Evolutionary conservation across 2,113 vertebrate genomes (phyloP).

Genomic region (Tenrec ecaudatus): DNA sequence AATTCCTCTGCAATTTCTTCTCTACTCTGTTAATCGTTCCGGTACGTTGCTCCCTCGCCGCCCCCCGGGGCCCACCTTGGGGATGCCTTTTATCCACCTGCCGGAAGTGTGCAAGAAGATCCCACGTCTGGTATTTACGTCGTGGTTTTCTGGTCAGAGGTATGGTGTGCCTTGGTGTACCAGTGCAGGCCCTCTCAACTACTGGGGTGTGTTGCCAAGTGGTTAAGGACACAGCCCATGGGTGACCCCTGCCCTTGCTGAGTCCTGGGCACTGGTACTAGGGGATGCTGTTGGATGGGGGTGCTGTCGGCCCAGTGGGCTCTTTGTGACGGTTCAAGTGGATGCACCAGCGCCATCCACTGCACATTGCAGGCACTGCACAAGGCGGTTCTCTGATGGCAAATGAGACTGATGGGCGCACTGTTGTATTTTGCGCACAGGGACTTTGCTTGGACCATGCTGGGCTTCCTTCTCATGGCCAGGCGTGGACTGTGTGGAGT

Average conservation of each 20-base stretch:
- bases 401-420: neutral
- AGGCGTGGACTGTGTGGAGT: neutral
- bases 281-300: neutral
- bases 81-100: neutral
- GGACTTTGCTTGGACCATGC: neutral
- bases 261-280: neutral
- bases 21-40: slow-evolving; percentile 94
- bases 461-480: neutral
- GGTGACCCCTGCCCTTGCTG: neutral
- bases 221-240: neutral
- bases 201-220: neutral
- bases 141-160: neutral
- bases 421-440: neutral
- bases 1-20: slow-evolving; percentile 97
- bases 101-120: neutral
- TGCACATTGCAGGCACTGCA: neutral
- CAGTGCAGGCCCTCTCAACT: rapidly evolving
- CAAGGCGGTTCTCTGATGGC: neutral
- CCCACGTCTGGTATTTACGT: neutral
- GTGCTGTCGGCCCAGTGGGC: neutral
- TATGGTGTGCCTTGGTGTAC: neutral
- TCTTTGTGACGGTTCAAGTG: neutral
- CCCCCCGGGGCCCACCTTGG: neutral
- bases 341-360: rapidly evolving
- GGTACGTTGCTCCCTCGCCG: slow-evolving; percentile 85